Evolutionary conservation across 2,888 invertebrate genomes (phyloP).

Genomic region (Tridacna gigas): DNA sequence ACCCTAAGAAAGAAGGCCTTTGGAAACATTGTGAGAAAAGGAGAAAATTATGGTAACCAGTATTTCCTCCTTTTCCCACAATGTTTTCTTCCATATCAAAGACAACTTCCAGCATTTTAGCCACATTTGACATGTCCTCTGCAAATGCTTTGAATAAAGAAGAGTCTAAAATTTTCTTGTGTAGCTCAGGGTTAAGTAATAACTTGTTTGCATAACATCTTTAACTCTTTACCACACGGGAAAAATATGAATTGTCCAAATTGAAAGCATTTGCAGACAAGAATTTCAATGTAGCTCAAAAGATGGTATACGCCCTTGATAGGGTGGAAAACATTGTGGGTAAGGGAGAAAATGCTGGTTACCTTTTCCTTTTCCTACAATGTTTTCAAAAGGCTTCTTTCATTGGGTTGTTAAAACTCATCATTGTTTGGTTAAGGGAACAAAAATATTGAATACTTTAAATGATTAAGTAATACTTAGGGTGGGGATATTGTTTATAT

Average conservation of each 20-base stretch:
- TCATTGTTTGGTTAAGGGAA: too few relatives aligned
- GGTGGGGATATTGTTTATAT: too few relatives aligned
- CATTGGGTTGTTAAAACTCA: too few relatives aligned
- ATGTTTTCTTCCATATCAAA: neutral
- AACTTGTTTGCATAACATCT: conserved; percentile 12
- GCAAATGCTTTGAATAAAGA: neutral
- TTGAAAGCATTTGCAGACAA: neutral
- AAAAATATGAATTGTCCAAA: neutral
- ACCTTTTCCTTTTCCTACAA: too few relatives aligned
- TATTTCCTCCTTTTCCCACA: neutral
- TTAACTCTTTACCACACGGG: neutral
- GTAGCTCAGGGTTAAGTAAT: neutral
- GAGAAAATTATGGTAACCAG: neutral
- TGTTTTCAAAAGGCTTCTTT: too few relatives aligned
- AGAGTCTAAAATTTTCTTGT: neutral
- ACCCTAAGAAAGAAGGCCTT: neutral
- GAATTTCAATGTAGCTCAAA: too few relatives aligned
- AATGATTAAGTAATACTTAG: too few relatives aligned
- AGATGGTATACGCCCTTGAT: too few relatives aligned
- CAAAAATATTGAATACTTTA: too few relatives aligned
- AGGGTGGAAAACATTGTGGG: too few relatives aligned
- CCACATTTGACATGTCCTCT: neutral
- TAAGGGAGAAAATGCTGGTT: too few relatives aligned
- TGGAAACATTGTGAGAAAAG: neutral
- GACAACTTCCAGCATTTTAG: neutral